Evolutionary conservation across 2,888 invertebrate genomes (phyloP).

Genomic region (Cataglyphis altisquamis): DNA sequence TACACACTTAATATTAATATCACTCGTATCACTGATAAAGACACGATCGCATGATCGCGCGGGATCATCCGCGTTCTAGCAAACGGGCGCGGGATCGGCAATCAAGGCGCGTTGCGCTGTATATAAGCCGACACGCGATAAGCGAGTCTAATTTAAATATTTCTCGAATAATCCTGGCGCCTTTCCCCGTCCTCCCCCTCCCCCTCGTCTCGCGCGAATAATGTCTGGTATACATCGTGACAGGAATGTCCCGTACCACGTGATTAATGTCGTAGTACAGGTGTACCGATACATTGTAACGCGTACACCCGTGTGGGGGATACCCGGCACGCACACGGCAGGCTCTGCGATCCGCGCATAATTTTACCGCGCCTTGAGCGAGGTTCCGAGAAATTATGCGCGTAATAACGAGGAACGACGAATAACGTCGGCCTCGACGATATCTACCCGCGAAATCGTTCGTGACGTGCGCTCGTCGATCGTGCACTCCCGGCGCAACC

Average conservation of each 20-base stretch:
- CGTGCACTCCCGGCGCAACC: slow-evolving; percentile 56
- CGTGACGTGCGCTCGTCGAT: slow-evolving; percentile 72
- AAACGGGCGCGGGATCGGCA: slow-evolving; percentile 21
- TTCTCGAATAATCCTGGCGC: slow-evolving; percentile 43
- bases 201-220: slow-evolving; percentile 46
- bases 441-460: slow-evolving; percentile 76
- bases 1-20: slow-evolving; percentile 38
- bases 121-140: slow-evolving; percentile 60
- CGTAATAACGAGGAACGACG: slow-evolving; percentile 77
- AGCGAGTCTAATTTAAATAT: slow-evolving; percentile 58
- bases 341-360: slow-evolving; percentile 66
- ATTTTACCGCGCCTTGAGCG: slow-evolving; percentile 74
- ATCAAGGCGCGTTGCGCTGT: slow-evolving; percentile 30
- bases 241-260: slow-evolving; percentile 59
- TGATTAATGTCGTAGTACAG: slow-evolving; percentile 74
- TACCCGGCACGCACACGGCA: slow-evolving; percentile 66
- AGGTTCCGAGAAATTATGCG: slow-evolving; percentile 75
- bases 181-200: slow-evolving; percentile 7
- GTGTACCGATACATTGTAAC: slow-evolving; percentile 66
- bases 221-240: slow-evolving; percentile 60
- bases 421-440: slow-evolving; percentile 65
- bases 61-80: slow-evolving; percentile 23
- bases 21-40: slow-evolving; percentile 13
- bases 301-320: slow-evolving; percentile 59
- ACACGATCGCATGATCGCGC: slow-evolving; percentile 26